Conservation (phyloP, 2,888 invertebrate genomes). For the Drosophila neonasuta region DNA sequence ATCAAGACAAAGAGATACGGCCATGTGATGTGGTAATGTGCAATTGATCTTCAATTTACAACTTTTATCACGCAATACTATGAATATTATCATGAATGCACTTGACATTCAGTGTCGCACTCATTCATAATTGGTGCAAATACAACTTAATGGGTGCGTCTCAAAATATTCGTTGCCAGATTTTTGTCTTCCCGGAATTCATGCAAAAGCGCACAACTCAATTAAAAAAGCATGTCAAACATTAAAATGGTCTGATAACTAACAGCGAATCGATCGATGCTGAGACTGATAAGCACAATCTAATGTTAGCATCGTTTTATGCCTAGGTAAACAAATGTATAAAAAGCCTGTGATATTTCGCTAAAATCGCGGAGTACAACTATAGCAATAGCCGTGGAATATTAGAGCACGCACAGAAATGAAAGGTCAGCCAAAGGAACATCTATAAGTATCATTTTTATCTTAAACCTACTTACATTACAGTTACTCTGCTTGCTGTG, state of each 20-base stretch:
- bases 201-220: conserved; percentile 55
- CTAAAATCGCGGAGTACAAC: conserved; percentile 62
- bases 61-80: background rate
- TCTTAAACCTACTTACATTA: background rate
- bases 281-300: conserved; percentile 50
- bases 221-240: conserved; percentile 64
- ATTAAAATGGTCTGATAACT: conserved; percentile 51
- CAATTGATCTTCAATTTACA: background rate
- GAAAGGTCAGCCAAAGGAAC: conserved; percentile 58
- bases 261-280: conserved; percentile 29
- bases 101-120: conserved; percentile 13
- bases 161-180: conserved; percentile 4
- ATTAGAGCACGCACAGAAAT: conserved; percentile 50
- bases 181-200: conserved; percentile 58
- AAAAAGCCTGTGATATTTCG: conserved; percentile 57
- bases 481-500: conserved; percentile 74
- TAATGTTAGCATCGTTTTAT: conserved; percentile 13
- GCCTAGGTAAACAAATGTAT: conserved; percentile 34
- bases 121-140: conserved; percentile 41
- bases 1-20: background rate
- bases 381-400: conserved; percentile 58
- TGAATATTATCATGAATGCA: conserved; percentile 13
- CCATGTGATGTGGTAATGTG: background rate
- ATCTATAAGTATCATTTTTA: background rate
- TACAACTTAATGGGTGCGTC: conserved; percentile 51